Evolutionary conservation across 2,113 vertebrate genomes (phyloP).

Genomic region (Cinclus cinclus): DNA sequence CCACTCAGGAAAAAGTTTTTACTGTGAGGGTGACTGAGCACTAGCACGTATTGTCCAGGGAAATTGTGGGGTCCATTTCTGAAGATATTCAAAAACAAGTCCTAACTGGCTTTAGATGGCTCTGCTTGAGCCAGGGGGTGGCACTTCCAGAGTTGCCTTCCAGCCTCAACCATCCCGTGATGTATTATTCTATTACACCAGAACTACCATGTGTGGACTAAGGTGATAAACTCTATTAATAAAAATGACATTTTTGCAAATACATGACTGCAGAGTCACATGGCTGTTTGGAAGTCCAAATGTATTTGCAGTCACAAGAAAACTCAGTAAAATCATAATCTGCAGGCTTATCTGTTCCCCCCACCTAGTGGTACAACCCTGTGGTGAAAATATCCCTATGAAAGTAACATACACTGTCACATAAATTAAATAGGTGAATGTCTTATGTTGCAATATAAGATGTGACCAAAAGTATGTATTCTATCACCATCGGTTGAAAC

Average conservation of each 20-base stretch:
- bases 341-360: neutral
- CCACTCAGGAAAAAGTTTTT: neutral
- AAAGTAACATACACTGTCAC: neutral
- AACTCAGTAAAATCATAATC: neutral
- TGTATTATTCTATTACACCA: neutral
- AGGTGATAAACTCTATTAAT: neutral
- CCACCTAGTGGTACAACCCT: neutral
- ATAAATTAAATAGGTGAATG: neutral
- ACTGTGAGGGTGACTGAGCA: neutral
- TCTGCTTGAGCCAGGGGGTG: neutral
- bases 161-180: neutral
- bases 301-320: neutral
- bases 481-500: no score
- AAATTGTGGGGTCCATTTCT: neutral
- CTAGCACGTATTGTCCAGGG: neutral
- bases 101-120: neutral
- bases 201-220: neutral
- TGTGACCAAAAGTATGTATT: no score
- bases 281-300: neutral
- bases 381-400: neutral
- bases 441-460: no score
- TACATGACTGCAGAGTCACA: neutral
- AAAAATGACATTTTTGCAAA: neutral
- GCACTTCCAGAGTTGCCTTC: neutral
- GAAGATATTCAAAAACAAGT: neutral